Base-by-base conservation (phyloP, 2,888 invertebrate genomes). In the Carabus problematicus region DNA sequence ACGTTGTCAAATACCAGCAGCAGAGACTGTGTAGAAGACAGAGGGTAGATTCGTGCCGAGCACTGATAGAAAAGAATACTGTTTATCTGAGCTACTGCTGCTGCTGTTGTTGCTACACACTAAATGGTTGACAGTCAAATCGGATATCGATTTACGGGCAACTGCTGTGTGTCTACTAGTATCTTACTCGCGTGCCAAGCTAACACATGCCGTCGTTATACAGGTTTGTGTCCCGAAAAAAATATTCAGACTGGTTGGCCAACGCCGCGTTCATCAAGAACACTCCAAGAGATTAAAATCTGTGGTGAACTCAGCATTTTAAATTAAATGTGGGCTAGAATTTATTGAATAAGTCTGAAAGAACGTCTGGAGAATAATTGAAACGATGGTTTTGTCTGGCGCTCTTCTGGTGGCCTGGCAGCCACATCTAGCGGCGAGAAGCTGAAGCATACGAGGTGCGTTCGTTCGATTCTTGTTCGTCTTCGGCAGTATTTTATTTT, bases 311-410 rank as follows among this genome's bases (percentile, higher is more conserved):
- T 55, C 45, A 55, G 60, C 56, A 39, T 49, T 61, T 66, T 69
- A 69, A 69, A 69, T 69, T 69, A 61, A 62, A 69, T 62, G 68
- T 69, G 68, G 68, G 68, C 61, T 45, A 69, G 54, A 62, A 69
- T 69, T 61, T 69, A 69, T 69, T 69, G 61, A 69, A 69, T 69
- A 43, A 61, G 45, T 69, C 68, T 55, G 45, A 43, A 62, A 69
- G 62, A 42, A 62, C 29, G 42, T 41, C 29, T 14, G 7, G 47
- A 43, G 56, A n/a, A 55, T 45, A 40, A 62, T 62, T 69, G 41
- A 68, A 68, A 19, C 60, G 66, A 58, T 55, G 54, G 62, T 43
- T 14, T 52, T 14, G n/a, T 49, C 18, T 45, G 18, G 62, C 14
- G 62, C n/a, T 16, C 29, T 56, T 11, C 29, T 56, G 14, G 29